phyloP scores from a whole-genome alignment of 2,797 vertebrate species.

The Helicolenus hilgendorfi region DNA sequence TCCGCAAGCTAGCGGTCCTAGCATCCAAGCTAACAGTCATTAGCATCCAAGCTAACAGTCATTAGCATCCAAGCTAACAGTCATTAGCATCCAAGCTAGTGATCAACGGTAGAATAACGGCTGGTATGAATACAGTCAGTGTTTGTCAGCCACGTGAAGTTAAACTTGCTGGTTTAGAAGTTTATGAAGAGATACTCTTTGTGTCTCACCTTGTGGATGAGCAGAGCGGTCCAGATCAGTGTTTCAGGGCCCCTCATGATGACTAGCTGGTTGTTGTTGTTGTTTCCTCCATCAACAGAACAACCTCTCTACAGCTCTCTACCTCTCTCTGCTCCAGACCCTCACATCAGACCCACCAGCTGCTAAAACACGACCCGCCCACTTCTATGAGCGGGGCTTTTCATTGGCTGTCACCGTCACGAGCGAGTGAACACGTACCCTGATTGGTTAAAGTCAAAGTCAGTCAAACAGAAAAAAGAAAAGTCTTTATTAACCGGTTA shows the following conservation, averaged over 20 bases:
- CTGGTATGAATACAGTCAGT: not conserved
- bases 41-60: no score
- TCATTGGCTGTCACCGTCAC: constrained; percentile 65
- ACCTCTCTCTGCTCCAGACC: constrained; percentile 27
- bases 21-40: constrained; percentile 42
- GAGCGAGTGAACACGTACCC: not conserved
- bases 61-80: no score
- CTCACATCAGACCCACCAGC: constrained; percentile 55
- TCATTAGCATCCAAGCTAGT: no score
- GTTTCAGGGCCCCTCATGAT: constrained; percentile 84
- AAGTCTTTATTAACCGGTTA: no score
- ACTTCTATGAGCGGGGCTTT: accelerated
- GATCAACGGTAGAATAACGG: not conserved
- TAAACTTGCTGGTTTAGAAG: not conserved
- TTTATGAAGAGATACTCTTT: not conserved
- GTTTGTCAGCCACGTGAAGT: not conserved
- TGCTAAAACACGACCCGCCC: constrained; percentile 64
- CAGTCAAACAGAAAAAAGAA: constrained; percentile 43
- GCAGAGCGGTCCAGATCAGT: constrained; percentile 84
- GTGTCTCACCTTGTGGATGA: constrained; percentile 87
- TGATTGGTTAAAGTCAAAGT: constrained; percentile 63
- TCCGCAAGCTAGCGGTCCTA: constrained; percentile 81
- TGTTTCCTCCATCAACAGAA: constrained; percentile 76
- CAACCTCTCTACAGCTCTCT: no score
- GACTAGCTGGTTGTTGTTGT: constrained; percentile 79